Conservation (phyloP, 2,113 vertebrate species). For the Hemiscyllium ocellatum region DNA sequence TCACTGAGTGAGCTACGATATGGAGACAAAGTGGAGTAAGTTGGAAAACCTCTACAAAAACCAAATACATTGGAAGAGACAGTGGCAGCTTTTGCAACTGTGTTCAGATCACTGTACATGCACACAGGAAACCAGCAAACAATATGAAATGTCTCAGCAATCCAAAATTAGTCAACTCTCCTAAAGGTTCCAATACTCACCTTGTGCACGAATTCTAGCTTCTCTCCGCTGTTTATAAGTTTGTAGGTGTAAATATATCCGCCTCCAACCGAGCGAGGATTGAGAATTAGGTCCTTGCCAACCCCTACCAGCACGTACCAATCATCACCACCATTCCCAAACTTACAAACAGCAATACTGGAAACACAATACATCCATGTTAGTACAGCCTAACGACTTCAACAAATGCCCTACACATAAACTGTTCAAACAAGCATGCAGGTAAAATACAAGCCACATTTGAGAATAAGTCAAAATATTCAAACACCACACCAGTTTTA, state of each 20-base stretch:
- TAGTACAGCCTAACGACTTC: neutral
- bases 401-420: neutral
- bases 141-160: neutral
- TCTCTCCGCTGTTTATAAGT: slow-evolving; percentile 76
- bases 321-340: slow-evolving; percentile 81
- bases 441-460: neutral
- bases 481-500: neutral
- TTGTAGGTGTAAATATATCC: slow-evolving; percentile 97
- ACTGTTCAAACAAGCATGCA: neutral
- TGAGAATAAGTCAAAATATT: neutral
- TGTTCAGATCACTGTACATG: neutral
- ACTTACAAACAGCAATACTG: slow-evolving; percentile 87
- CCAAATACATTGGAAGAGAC: neutral
- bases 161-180: no score
- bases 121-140: neutral
- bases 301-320: slow-evolving; percentile 96
- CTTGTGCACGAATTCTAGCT: slow-evolving; percentile 96
- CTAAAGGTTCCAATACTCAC: slow-evolving; percentile 46
- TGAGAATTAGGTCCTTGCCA: slow-evolving; percentile 90
- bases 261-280: slow-evolving; percentile 81
- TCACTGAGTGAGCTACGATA: neutral
- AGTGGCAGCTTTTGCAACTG: neutral
- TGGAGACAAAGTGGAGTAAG: neutral
- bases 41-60: neutral
- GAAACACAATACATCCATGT: neutral